These are phyloP conservation scores for Oophaga pumilio DNA, from an alignment of 2,113 vertebrate genomes.

Conservation along the genomic window DNA sequence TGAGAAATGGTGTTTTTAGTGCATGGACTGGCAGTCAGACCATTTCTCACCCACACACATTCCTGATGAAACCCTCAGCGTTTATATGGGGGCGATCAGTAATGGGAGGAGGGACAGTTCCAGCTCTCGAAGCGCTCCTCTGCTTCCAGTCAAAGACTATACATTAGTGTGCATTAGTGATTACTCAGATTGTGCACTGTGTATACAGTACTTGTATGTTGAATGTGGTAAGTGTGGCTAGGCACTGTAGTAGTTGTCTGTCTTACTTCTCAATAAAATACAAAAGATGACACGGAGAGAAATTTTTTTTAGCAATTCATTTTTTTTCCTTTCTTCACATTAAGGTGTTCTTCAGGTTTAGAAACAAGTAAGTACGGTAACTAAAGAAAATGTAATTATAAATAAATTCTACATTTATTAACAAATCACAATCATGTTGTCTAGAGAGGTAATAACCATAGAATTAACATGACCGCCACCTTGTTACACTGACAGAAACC, in stretches of 20 bases:
- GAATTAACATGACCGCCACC: too few relatives aligned
- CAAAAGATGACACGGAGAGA: not conserved
- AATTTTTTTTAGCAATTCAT: not conserved
- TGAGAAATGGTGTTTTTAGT: slow-evolving; percentile 30
- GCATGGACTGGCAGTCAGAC: slow-evolving; percentile 24
- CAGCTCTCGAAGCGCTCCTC: not conserved
- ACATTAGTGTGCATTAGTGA: not conserved
- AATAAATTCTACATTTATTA: too few relatives aligned
- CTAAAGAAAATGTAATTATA: too few relatives aligned
- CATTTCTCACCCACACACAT: slow-evolving; percentile 56
- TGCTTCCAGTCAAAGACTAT: slow-evolving; percentile 11
- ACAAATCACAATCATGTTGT: too few relatives aligned
- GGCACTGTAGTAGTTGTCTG: not conserved
- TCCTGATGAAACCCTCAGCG: slow-evolving; percentile 43
- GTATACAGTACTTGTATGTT: not conserved
- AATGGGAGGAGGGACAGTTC: slow-evolving; percentile 25
- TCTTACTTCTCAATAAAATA: not conserved
- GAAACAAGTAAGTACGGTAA: too few relatives aligned
- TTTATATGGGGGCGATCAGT: slow-evolving; percentile 47
- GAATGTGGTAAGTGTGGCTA: not conserved
- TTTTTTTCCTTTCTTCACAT: not conserved
- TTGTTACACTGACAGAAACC: too few relatives aligned
- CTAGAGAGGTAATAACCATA: too few relatives aligned
- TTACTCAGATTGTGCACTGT: not conserved
- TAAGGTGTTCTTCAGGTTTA: too few relatives aligned